Evolutionary conservation across 2,797 vertebrate genomes (phyloP).

Genomic region (Pampus argenteus): DNA sequence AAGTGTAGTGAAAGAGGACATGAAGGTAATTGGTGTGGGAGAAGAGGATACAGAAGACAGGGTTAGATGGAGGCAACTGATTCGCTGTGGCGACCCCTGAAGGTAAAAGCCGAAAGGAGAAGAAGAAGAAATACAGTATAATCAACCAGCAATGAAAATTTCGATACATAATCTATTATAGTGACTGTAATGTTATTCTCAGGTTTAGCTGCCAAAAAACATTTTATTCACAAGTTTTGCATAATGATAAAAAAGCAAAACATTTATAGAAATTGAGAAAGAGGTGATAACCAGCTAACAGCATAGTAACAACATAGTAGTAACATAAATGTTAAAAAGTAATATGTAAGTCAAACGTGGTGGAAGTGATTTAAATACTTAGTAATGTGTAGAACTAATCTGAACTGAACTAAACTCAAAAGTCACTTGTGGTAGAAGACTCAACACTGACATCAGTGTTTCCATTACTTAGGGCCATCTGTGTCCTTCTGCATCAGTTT

Average conservation of each 20-base stretch:
- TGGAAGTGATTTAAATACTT: not conserved
- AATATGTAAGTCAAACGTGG: not conserved
- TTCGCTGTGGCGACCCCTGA: no score
- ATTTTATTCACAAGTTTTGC: no score
- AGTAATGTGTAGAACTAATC: no score
- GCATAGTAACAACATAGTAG: not conserved
- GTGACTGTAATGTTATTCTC: no score
- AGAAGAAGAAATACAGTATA: not conserved
- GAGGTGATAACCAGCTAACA: not conserved
- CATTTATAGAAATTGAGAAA: no score
- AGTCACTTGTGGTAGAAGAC: conserved; percentile 10
- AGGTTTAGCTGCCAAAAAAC: no score
- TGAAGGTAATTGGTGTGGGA: no score
- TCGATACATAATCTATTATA: not conserved
- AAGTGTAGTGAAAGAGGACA: no score
- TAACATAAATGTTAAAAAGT: not conserved
- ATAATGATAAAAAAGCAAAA: not conserved
- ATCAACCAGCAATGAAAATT: not conserved
- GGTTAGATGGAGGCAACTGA: no score
- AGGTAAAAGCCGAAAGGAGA: no score
- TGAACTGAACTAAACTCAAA: not conserved
- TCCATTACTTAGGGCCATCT: conserved; percentile 14
- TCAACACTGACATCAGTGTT: conserved; percentile 23
- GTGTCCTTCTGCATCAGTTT: not conserved
- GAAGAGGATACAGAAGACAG: no score